phyloP scores from a whole-genome alignment of 2,797 vertebrate species.

The Coluber constrictor region DNA sequence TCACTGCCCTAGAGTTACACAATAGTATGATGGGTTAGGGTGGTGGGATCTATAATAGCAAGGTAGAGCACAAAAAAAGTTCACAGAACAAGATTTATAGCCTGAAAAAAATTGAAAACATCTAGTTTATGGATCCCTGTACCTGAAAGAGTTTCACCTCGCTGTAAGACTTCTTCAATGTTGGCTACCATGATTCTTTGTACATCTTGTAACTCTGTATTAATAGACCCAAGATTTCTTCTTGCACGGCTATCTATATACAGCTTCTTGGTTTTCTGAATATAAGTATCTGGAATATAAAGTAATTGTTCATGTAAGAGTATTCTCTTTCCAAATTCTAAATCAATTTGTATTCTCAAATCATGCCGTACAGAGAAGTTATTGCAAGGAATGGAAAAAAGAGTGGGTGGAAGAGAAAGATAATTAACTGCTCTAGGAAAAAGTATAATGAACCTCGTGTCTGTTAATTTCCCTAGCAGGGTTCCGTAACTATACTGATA shows the following conservation, averaged over 20 bases:
- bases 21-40: not conserved
- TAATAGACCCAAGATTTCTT: constrained; percentile 94
- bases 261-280: constrained; percentile 98
- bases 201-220: constrained; percentile 96
- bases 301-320: not conserved
- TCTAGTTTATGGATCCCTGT: not conserved
- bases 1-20: not conserved
- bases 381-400: not conserved
- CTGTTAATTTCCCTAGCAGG: not conserved
- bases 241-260: constrained; percentile 96
- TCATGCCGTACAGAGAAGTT: not conserved
- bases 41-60: not conserved
- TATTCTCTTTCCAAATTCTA: not conserved
- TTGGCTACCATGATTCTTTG: constrained; percentile 99
- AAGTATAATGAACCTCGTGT: not conserved
- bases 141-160: constrained; percentile 96
- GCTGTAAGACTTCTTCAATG: constrained; percentile 94
- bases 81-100: not conserved
- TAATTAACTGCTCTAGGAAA: not conserved
- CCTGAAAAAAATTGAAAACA: not conserved
- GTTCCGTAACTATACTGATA: not conserved
- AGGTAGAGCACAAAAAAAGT: not conserved
- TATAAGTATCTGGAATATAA: constrained; percentile 88
- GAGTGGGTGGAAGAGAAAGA: not conserved
- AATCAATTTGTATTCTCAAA: not conserved